A percentile compares a stretch with the other conserved stretches of the same genome.
Conservation (phyloP, 1,140 invertebrate species). For the Caenorhabditis tropicalis region DNA sequence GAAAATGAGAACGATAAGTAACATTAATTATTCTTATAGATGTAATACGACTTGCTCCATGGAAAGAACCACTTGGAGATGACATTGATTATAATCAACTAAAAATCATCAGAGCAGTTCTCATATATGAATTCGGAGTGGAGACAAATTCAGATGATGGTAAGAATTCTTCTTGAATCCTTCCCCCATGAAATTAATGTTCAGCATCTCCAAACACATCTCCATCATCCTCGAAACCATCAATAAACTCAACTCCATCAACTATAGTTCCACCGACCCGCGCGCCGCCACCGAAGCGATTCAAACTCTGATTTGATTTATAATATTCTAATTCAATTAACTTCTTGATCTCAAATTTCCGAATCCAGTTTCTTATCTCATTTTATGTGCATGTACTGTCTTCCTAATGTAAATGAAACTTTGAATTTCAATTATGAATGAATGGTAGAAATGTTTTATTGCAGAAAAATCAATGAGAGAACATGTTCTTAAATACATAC, state of each 20-base stretch:
- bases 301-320: background rate
- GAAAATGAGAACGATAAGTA: background rate
- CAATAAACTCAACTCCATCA: background rate
- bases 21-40: background rate
- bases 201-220: too few species aligned
- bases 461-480: too few species aligned
- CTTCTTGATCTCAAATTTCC: background rate
- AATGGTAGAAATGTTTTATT: background rate
- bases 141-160: background rate
- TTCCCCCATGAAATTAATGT: too few species aligned
- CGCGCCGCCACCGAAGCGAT: background rate
- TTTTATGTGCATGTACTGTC: background rate
- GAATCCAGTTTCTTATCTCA: background rate
- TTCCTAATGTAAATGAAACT: too few species aligned
- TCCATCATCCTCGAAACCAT: background rate
- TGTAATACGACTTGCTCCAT: background rate
- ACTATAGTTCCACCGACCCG: background rate
- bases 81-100: background rate
- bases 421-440: too few species aligned
- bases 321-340: background rate
- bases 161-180: too few species aligned
- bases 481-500: too few species aligned
- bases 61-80: background rate
- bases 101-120: slow-evolving; percentile 4
- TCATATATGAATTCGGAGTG: background rate